Base-by-base conservation (phyloP, 1,140 invertebrate species). In the Monomorium pharaonis region DNA sequence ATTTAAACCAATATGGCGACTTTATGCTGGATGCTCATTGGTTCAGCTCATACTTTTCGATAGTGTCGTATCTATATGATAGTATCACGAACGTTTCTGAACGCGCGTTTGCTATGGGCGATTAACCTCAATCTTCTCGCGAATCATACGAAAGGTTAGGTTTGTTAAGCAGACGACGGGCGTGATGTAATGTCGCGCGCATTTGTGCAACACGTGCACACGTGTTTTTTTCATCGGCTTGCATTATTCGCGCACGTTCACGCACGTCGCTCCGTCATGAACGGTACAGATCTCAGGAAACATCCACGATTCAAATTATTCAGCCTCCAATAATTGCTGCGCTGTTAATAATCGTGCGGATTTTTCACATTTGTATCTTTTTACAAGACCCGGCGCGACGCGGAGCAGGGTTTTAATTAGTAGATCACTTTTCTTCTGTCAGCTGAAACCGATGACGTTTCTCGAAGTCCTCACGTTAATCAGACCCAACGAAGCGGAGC, bases 381-480 rank as follows among this genome's bases (percentile, higher is more conserved):
- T n/a, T 6, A 58, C 51, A 16, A 74, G 12, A 47, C 60, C 56
- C 16, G 21, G 12, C 10, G n/a, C 21, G 27, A 69, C 9, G n/a
- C 5, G 14, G 76, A 30, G 10, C 62, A 84, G 27, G 49, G 2
- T 42, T 76, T 56, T 56, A 21, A 42, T 63, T 18, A 51, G 44
- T 42, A 6, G 0, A 44, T 10, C 49, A 56, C 49, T 70, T 72
- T 72, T 72, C 18, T 12, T 1, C 3, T 72, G 65, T 63, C 56
- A 37, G 76, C 76, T 88, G n/a, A n/a, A n/a, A 37, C 7, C 69
- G 9, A 63, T 58, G 27, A 89, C 49, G 42, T 21, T 24, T 47
- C 37, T 76, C 16, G 3, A 70, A 72, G 69, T 54, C 4, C 12
- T 18, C 2, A 47, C 14, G 6, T 47, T 27, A 0, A 47, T 58